Evolutionary conservation across 1,140 invertebrate species (phyloP).

Genomic region (Pseudomyrmex pallidus): DNA sequence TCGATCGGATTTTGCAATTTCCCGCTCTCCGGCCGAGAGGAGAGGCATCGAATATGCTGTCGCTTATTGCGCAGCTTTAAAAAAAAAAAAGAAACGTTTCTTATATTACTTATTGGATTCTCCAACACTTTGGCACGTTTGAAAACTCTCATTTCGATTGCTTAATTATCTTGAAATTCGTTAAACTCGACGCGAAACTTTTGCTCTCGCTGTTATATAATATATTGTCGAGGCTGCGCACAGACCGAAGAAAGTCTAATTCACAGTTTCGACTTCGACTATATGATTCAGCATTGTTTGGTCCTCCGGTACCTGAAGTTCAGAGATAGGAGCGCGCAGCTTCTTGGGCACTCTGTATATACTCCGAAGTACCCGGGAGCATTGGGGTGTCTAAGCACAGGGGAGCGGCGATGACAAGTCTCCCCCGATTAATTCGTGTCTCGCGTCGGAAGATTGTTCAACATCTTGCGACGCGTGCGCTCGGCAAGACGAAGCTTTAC

Average conservation of each 20-base stretch:
- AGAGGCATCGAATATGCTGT: background rate
- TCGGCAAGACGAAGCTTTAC: slow-evolving; percentile 5
- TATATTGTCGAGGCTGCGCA: no score
- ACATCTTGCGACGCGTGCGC: slow-evolving; percentile 8
- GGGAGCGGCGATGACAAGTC: slow-evolving; percentile 43
- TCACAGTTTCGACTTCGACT: slow-evolving; percentile 1
- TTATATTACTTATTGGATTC: background rate
- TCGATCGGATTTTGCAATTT: slow-evolving; percentile 7
- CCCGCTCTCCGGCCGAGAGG: background rate
- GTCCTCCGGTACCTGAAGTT: slow-evolving; percentile 19
- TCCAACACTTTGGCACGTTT: background rate
- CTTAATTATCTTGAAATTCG: no score
- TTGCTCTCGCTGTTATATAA: no score
- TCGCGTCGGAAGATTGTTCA: slow-evolving; percentile 7
- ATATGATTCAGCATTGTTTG: slow-evolving; percentile 41
- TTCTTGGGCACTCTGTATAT: slow-evolving; percentile 30
- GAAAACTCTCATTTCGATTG: no score
- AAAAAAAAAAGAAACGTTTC: background rate
- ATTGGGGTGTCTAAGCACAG: slow-evolving; percentile 33
- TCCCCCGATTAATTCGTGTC: slow-evolving; percentile 44
- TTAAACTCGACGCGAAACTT: no score
- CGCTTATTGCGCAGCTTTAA: slow-evolving; percentile 7
- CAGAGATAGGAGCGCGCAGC: slow-evolving; percentile 20
- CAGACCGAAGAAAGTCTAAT: background rate
- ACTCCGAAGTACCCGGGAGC: slow-evolving; percentile 8